phyloP scores from a whole-genome alignment of 2,113 vertebrate genomes.

The Rhinolophus sinicus region DNA sequence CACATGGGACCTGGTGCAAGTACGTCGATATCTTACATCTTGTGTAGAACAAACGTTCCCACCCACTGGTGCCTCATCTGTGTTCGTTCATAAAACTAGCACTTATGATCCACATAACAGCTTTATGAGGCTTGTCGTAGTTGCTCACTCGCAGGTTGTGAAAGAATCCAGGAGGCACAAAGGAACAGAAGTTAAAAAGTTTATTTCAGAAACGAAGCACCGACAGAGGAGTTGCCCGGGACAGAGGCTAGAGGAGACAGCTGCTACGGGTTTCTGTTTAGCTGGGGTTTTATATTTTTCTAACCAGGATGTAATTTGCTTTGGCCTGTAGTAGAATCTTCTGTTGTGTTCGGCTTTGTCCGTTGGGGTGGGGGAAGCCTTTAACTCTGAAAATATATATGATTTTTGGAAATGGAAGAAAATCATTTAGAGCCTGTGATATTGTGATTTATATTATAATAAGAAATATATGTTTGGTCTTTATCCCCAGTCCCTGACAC shows the following conservation, averaged over 20 bases:
- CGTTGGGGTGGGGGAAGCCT: neutral
- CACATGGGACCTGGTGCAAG: neutral
- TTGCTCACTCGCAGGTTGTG: too few species aligned
- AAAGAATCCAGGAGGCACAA: too few species aligned
- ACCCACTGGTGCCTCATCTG: neutral
- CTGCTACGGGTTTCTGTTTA: too few species aligned
- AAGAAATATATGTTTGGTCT: neutral
- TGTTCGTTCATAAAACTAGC: neutral
- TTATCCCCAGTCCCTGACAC: neutral
- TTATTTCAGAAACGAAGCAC: too few species aligned
- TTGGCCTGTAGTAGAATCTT: too few species aligned
- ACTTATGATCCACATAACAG: neutral
- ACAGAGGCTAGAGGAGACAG: too few species aligned
- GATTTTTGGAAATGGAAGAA: neutral
- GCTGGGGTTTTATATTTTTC: too few species aligned
- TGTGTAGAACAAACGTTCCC: rapidly evolving
- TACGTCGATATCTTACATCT: neutral
- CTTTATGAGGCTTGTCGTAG: neutral
- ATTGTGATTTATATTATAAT: neutral
- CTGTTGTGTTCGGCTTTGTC: too few species aligned
- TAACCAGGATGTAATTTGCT: too few species aligned
- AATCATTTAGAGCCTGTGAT: neutral
- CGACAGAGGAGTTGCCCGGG: too few species aligned
- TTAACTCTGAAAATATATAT: neutral
- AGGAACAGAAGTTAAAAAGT: too few species aligned